Evolutionary conservation across 2,113 vertebrate species (phyloP).

Genomic region (Pandion haliaetus): DNA sequence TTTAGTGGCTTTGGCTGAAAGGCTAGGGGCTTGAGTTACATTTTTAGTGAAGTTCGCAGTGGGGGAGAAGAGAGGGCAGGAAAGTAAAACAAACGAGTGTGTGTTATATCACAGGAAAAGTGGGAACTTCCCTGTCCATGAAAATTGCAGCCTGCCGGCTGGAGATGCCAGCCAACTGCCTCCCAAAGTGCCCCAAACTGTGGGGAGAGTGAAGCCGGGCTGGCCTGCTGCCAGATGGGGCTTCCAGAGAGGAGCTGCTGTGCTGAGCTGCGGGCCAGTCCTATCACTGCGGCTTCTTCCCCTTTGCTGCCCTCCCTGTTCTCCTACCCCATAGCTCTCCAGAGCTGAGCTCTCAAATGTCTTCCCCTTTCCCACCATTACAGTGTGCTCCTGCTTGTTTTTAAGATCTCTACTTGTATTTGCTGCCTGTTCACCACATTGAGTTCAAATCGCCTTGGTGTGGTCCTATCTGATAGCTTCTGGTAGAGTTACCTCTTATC

Average conservation of each 20-base stretch:
- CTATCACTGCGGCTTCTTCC: rapidly evolving
- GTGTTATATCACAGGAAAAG: background rate
- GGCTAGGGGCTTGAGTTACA: background rate
- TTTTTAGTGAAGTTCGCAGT: background rate
- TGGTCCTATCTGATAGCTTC: background rate
- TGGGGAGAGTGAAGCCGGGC: rapidly evolving
- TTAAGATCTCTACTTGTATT: background rate
- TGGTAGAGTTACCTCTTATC: background rate
- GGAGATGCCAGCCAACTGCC: background rate
- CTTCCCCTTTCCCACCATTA: background rate
- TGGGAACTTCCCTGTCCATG: background rate
- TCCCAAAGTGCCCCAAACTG: background rate
- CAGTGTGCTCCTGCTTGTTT: rapidly evolving
- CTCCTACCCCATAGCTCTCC: background rate
- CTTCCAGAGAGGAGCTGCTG: background rate
- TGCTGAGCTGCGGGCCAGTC: background rate
- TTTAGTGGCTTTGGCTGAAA: background rate
- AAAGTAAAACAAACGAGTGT: background rate
- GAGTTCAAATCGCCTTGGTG: background rate
- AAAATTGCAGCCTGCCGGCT: background rate
- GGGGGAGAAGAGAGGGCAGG: background rate
- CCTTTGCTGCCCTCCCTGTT: background rate
- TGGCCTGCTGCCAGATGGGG: background rate
- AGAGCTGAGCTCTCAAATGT: background rate
- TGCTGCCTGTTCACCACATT: background rate